Conservation (phyloP, 1,140 invertebrate species). For the Scaptomyza hsui region DNA sequence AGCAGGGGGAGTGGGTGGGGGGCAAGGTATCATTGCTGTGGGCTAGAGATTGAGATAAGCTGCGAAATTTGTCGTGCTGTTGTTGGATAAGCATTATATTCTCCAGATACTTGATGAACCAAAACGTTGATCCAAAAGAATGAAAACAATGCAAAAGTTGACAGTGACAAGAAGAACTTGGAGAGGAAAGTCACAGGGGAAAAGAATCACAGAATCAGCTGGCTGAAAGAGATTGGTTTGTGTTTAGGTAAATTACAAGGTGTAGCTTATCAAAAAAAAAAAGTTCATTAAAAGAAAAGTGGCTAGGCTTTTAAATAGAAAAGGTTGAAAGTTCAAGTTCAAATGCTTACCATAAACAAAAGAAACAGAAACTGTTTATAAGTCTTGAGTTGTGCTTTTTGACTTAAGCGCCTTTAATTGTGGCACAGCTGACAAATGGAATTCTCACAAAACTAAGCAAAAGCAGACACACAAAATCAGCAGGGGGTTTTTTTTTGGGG, state of each 20-base stretch:
- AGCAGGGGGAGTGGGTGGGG: no score
- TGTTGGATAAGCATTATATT: conserved; percentile 51
- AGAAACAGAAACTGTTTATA: background rate
- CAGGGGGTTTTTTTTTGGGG: background rate
- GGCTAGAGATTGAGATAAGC: conserved; percentile 58
- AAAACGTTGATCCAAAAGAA: conserved; percentile 31
- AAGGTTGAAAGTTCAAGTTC: no score
- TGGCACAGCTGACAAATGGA: conserved; percentile 42
- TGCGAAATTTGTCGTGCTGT: conserved; percentile 65
- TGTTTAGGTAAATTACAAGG: background rate
- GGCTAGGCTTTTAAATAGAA: no score
- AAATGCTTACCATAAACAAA: no score
- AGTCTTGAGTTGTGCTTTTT: conserved; percentile 31
- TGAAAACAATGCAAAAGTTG: conserved; percentile 11
- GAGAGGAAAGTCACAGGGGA: conserved; percentile 21
- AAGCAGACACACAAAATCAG: conserved; percentile 10
- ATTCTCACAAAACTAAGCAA: conserved; percentile 1
- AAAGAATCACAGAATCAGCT: conserved; percentile 43
- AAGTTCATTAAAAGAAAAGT: no score
- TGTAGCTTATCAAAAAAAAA: background rate
- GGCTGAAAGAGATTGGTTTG: conserved; percentile 39
- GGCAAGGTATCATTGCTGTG: conserved; percentile 38
- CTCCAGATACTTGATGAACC: conserved; percentile 11
- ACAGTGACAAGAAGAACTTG: conserved; percentile 26
- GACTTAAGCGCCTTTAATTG: conserved; percentile 75